Evolutionary conservation across 2,113 vertebrate species (phyloP).

Genomic region (Apistogramma diplotaenia): DNA sequence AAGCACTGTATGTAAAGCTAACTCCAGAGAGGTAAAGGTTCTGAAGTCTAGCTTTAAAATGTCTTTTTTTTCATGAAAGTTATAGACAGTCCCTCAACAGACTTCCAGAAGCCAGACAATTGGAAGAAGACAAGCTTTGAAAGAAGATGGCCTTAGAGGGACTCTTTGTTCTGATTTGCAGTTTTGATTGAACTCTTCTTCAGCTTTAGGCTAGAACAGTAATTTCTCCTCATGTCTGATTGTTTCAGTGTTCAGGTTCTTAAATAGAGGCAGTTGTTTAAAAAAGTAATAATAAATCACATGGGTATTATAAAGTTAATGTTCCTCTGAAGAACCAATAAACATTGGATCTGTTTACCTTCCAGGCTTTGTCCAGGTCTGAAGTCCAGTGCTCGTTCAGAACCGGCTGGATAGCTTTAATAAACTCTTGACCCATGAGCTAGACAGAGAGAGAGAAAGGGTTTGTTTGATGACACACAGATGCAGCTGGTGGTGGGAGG

Average conservation of each 20-base stretch:
- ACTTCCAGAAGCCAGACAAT: background rate
- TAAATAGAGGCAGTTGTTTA: background rate
- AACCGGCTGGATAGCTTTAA: background rate
- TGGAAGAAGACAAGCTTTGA: background rate
- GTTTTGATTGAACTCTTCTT: background rate
- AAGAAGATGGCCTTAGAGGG: too few species aligned
- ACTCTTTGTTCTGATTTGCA: background rate
- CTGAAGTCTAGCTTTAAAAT: too few species aligned
- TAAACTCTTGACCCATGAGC: background rate
- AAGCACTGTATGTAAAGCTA: too few species aligned
- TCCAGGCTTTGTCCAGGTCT: background rate
- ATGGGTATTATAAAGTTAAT: background rate
- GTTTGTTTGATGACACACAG: background rate
- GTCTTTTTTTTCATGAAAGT: too few species aligned
- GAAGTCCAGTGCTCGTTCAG: background rate
- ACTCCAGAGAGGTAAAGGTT: too few species aligned
- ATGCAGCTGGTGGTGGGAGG: background rate
- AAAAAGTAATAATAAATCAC: background rate
- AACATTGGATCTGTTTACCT: background rate
- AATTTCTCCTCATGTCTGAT: background rate
- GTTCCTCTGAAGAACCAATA: background rate
- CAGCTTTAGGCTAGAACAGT: background rate
- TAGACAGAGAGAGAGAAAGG: background rate
- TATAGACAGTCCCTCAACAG: background rate
- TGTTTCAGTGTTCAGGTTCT: background rate